phyloP scores from a whole-genome alignment of 2,797 vertebrate species.

The Sebastes matsubarae region DNA sequence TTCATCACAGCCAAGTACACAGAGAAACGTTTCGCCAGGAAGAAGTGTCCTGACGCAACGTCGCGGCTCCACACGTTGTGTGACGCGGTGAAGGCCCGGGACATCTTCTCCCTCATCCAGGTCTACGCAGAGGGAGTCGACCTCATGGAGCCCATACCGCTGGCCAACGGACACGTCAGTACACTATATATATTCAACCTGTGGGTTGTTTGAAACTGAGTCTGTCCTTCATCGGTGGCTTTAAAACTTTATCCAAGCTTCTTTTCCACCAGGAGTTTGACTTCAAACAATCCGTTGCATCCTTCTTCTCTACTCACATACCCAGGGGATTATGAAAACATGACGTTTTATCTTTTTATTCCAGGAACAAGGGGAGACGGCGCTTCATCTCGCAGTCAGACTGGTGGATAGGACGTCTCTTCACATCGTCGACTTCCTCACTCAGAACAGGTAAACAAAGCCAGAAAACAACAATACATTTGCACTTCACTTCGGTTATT shows the following conservation, averaged over 20 bases:
- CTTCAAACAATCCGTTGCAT: background rate
- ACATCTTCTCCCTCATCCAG: constrained; percentile 94
- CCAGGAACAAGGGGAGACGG: constrained; percentile 96
- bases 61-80: constrained; percentile 91
- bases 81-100: constrained; percentile 93
- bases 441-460: constrained; percentile 92
- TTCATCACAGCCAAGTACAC: constrained; percentile 98
- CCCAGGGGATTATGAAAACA: background rate
- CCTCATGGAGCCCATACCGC: constrained; percentile 95
- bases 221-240: background rate
- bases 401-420: constrained; percentile 97
- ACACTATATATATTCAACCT: background rate
- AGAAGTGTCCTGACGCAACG: constrained; percentile 82
- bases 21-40: constrained; percentile 91
- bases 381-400: constrained; percentile 95
- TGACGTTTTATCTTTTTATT: constrained; percentile 6
- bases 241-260: too few species aligned
- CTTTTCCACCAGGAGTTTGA: background rate
- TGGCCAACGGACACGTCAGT: constrained; percentile 97
- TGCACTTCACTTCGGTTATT: background rate
- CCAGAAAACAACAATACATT: background rate
- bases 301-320: background rate
- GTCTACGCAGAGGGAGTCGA: constrained; percentile 94
- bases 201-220: background rate
- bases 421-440: constrained; percentile 97